A percentile compares a stretch with the other conserved stretches of the same genome.
These are phyloP conservation scores for Hydrolagus colliei DNA, from an alignment of 2,797 vertebrate species.

Conservation along the genomic window DNA sequence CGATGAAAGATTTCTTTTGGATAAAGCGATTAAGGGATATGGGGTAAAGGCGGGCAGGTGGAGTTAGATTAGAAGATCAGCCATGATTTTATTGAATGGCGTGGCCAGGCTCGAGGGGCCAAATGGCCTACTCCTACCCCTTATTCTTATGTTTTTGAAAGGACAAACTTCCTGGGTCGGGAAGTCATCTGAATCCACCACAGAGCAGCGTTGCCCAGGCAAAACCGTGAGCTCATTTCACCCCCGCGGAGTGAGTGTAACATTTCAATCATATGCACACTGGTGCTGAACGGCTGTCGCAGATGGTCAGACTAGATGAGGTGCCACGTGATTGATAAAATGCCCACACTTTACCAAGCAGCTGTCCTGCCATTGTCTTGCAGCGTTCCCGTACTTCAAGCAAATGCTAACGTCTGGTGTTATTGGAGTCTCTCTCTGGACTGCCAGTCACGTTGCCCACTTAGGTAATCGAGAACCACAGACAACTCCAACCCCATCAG, in stretches of 20 bases:
- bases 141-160: background rate
- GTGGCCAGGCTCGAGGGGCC: too few relatives aligned
- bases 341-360: background rate
- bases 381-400: background rate
- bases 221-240: background rate
- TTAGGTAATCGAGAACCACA: background rate
- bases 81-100: too few relatives aligned
- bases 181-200: background rate
- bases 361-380: background rate
- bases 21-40: too few relatives aligned
- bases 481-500: background rate
- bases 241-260: background rate
- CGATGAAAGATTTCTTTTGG: too few relatives aligned
- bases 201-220: background rate
- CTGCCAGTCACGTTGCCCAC: background rate
- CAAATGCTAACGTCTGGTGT: background rate
- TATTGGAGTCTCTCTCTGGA: background rate
- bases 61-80: too few relatives aligned
- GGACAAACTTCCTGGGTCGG: background rate
- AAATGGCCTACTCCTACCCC: background rate
- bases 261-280: background rate
- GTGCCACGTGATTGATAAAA: conserved; percentile 19
- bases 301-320: conserved; percentile 11
- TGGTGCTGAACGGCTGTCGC: background rate
- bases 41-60: too few relatives aligned